phyloP scores from a whole-genome alignment of 2,888 invertebrate species.

The Chymomyza amoena region DNA sequence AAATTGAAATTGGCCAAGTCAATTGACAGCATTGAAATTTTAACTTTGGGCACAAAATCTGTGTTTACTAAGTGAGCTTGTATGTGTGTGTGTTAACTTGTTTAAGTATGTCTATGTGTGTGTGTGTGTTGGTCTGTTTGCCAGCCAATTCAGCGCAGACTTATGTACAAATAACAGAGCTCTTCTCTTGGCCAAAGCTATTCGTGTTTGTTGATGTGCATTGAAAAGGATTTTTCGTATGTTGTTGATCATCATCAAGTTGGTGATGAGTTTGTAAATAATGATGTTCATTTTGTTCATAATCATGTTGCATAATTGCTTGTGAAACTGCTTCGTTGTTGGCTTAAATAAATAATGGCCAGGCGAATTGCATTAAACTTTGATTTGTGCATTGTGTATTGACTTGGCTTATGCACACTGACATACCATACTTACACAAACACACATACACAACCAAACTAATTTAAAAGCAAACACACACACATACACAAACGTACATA shows the following conservation, averaged over 20 bases:
- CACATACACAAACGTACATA: no score
- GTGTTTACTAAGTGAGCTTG: not conserved
- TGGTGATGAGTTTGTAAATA: not conserved
- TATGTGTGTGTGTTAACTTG: not conserved
- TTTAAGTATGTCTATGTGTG: not conserved
- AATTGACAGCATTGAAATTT: not conserved
- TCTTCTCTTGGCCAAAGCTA: not conserved
- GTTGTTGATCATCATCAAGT: not conserved
- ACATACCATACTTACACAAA: not conserved
- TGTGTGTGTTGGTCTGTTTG: not conserved
- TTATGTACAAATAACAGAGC: not conserved
- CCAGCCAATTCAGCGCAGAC: not conserved
- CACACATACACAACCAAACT: no score
- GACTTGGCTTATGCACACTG: not conserved
- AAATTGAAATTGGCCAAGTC: not conserved
- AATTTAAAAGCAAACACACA: no score
- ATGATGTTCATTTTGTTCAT: not conserved
- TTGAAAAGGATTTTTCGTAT: conserved; percentile 3
- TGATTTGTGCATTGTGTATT: not conserved
- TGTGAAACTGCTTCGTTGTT: conserved; percentile 1
- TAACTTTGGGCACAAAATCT: not conserved
- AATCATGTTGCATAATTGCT: conserved; percentile 12
- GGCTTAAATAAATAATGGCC: not conserved
- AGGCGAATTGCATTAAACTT: not conserved
- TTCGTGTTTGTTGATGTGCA: conserved; percentile 5